Evolutionary conservation across 2,797 vertebrate genomes (phyloP).

Genomic region (Brotula barbata): DNA sequence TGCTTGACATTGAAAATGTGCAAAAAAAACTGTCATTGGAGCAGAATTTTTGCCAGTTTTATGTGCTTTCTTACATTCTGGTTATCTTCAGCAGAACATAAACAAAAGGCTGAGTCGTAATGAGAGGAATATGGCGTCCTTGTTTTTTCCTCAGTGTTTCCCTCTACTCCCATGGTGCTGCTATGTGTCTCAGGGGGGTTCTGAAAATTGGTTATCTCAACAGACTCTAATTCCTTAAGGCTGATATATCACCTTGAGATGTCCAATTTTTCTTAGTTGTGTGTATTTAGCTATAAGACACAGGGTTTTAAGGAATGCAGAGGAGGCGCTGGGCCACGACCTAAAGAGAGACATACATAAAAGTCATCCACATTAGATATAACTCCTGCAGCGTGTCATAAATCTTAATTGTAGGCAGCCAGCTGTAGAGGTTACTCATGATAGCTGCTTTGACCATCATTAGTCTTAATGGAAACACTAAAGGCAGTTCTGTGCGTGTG

Average conservation of each 20-base stretch:
- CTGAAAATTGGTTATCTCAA: slow-evolving; percentile 5
- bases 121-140: neutral
- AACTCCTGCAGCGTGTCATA: slow-evolving; percentile 45
- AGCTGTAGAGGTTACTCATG: slow-evolving; percentile 46
- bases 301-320: slow-evolving; percentile 18
- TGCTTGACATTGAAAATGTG: too few species aligned
- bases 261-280: slow-evolving; percentile 38
- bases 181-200: neutral
- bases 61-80: too few species aligned
- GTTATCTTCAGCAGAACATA: neutral
- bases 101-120: neutral
- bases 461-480: slow-evolving; percentile 50
- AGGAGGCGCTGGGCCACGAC: slow-evolving; percentile 10
- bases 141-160: neutral
- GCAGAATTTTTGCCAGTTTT: too few species aligned
- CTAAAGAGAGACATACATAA: slow-evolving; percentile 40
- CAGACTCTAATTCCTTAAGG: slow-evolving; percentile 8
- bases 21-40: too few species aligned
- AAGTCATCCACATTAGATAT: slow-evolving; percentile 46
- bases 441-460: slow-evolving; percentile 40
- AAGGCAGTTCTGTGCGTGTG: slow-evolving; percentile 5
- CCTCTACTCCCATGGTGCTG: neutral
- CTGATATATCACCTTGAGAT: slow-evolving; percentile 15
- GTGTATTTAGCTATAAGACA: slow-evolving; percentile 34
- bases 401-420: slow-evolving; percentile 51